Evolutionary conservation across 2,888 invertebrate species (phyloP).

Genomic region (Ophioninae sp.): DNA sequence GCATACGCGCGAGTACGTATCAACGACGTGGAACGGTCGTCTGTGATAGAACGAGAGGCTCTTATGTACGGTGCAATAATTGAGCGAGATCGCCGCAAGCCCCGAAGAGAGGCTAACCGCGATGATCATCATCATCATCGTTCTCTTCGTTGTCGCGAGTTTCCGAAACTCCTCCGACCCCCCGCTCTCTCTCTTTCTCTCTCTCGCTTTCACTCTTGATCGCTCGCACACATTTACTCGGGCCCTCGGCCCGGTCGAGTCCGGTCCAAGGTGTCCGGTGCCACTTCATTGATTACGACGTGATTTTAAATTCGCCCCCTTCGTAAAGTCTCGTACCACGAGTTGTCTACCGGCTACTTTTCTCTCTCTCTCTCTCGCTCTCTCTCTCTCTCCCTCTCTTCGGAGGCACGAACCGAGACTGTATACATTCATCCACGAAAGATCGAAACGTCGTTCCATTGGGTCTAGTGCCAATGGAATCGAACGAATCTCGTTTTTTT

Average conservation of each 20-base stretch:
- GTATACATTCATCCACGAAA: not conserved
- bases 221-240: constrained; percentile 47
- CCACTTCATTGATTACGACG: constrained; percentile 71
- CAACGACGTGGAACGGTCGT: constrained; percentile 18
- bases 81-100: constrained; percentile 56
- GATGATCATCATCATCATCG: constrained; percentile 53
- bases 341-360: constrained; percentile 58
- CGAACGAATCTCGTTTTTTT: too few relatives aligned
- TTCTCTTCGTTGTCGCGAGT: constrained; percentile 40
- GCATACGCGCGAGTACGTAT: not conserved
- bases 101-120: constrained; percentile 49
- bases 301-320: constrained; percentile 67
- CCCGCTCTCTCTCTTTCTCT: not conserved
- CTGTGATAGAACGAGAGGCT: constrained; percentile 36
- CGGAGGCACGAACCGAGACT: constrained; percentile 17
- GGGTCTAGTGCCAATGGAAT: too few relatives aligned
- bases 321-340: constrained; percentile 57
- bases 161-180: constrained; percentile 11
- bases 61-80: constrained; percentile 58
- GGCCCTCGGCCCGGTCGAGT: constrained; percentile 44
- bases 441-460: not conserved
- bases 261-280: constrained; percentile 62
- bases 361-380: constrained; percentile 30
- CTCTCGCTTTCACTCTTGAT: not conserved
- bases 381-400: too few relatives aligned